Conservation (phyloP, 2,113 vertebrate species). For the Lynx canadensis region DNA sequence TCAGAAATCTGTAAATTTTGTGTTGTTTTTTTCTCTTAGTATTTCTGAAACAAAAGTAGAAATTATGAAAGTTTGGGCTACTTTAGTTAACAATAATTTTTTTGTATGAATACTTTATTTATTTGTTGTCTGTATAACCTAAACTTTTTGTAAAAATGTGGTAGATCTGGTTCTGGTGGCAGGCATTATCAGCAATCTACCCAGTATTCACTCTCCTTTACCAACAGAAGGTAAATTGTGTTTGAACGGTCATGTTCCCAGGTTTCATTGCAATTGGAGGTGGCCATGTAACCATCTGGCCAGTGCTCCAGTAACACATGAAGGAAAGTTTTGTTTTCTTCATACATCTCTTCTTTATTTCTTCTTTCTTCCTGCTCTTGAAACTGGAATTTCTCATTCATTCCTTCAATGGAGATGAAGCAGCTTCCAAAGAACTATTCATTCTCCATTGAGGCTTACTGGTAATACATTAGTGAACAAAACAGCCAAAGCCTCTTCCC, state of each 20-base stretch:
- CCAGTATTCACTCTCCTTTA: not conserved
- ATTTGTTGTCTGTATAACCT: not conserved
- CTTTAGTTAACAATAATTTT: not conserved
- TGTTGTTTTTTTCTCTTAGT: not conserved
- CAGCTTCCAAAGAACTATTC: not conserved
- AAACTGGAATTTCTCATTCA: not conserved
- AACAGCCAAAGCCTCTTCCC: not conserved
- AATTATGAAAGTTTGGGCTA: not conserved
- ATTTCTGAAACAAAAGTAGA: not conserved
- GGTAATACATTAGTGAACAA: not conserved
- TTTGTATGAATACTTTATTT: not conserved
- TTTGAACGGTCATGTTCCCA: not conserved
- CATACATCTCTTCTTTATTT: not conserved
- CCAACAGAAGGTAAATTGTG: not conserved
- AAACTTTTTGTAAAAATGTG: not conserved
- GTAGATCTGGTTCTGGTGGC: not conserved
- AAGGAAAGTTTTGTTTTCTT: not conserved
- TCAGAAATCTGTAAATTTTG: not conserved
- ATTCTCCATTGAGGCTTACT: not conserved
- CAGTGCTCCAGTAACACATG: not conserved
- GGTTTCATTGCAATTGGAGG: not conserved
- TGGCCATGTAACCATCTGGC: not conserved
- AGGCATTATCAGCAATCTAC: not conserved
- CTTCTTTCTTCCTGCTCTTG: not conserved
- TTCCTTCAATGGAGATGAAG: not conserved